Base-by-base conservation (phyloP, 2,888 invertebrate genomes). In the Eretmocerus hayati region DNA sequence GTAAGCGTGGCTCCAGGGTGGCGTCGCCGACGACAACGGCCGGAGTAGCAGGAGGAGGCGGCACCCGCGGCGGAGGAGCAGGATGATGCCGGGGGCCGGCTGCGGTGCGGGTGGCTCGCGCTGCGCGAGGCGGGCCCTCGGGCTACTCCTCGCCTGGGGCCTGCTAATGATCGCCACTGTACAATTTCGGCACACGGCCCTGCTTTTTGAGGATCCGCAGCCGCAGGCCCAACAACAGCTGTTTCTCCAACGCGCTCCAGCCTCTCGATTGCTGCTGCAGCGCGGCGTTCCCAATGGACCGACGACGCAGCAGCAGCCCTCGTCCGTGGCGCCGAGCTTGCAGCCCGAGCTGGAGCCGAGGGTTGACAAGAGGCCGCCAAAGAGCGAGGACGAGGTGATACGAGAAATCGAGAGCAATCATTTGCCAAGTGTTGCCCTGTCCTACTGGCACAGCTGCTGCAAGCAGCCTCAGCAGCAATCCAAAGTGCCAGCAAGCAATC, bases 381-480 rank as follows among this genome's bases (percentile, higher is more conserved):
- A 77, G 37, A 76, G 80, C 43, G 90, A 91, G 66, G 86, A 85
- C 47, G 81, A 84, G 67, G 75, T 87, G 56, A 83, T 87, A 43
- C 81, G 81, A 48, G 87, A 89, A 65, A 85, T 90, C 48, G 87
- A 88, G 69, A 79, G 82, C 13, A 78, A 84, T 32, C 13, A 30
- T 30, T 78, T 90, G 65, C 90, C 91, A 5, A 90, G 87, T 58
- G 75, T 92, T 33, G 92, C 92, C 4, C 82, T 90, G 40, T 81
- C 83, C 49, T 90, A 89, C 71, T 91, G 90, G 90, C 84, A 83
- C 67, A 83, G 83, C 58, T 84, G 86, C 67, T 87, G 70, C 80
- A 64, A 61, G 39, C 75, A 33, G 15, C 5, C 18, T 11, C 30
- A 9, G n/a, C 5, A 33, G 15, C 22, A 20, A 20, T 4, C 6